phyloP scores from a whole-genome alignment of 92 coral and sea anemone species.

The Hydrozoanthus gracilis region DNA sequence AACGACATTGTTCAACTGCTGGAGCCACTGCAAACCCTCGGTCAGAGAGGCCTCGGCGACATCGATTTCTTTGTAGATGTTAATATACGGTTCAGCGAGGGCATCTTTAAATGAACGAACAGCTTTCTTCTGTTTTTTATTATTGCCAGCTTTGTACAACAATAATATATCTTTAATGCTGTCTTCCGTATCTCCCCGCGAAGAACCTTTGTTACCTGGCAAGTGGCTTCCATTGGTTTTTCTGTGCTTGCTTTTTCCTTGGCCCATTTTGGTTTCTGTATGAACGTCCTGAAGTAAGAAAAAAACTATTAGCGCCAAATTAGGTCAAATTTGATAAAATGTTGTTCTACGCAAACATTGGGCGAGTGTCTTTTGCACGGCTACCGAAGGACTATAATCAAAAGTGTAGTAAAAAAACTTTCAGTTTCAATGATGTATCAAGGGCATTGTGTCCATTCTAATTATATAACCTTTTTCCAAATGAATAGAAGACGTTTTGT shows the following conservation, averaged over 20 bases:
- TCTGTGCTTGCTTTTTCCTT: not conserved
- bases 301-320: not conserved
- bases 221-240: not conserved
- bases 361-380: not conserved
- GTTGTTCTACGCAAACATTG: not conserved
- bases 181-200: constrained; percentile 1
- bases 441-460: not conserved
- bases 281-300: not conserved
- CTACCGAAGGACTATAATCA: too few relatives aligned
- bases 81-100: constrained; percentile 42
- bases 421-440: not conserved
- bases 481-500: not conserved
- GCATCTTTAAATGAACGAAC: constrained; percentile 90
- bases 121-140: constrained; percentile 50
- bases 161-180: constrained; percentile 70
- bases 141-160: constrained; percentile 65
- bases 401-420: not conserved
- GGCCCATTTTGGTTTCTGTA: not conserved
- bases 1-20: constrained; percentile 71
- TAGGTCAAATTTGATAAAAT: not conserved
- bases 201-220: not conserved
- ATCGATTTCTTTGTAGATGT: constrained; percentile 53
- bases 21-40: constrained; percentile 76
- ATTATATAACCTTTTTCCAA: not conserved
- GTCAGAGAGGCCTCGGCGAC: constrained; percentile 49